These are phyloP conservation scores for Smithornis capensis DNA, from an alignment of 2,113 vertebrate genomes.

Conservation along the genomic window DNA sequence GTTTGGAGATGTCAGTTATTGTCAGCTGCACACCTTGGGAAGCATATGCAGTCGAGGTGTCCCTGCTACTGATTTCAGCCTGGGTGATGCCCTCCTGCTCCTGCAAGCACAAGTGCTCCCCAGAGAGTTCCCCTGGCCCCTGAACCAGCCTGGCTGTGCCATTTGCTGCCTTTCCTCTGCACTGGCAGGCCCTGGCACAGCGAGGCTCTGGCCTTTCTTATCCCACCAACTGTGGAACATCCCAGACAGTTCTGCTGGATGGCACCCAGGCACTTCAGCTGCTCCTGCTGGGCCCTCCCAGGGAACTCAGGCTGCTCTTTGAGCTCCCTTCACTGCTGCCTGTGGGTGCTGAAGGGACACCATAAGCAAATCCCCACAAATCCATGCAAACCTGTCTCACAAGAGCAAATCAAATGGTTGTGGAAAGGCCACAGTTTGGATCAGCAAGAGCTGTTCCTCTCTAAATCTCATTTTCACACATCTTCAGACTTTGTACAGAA, in stretches of 20 bases:
- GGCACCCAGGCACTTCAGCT: not conserved
- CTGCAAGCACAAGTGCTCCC: not conserved
- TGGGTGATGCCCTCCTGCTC: not conserved
- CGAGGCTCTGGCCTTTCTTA: not conserved
- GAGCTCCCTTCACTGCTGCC: not conserved
- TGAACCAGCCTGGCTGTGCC: not conserved
- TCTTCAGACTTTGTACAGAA: not conserved
- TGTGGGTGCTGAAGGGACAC: conserved; percentile 42
- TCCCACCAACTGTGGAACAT: not conserved
- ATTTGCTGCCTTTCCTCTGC: not conserved
- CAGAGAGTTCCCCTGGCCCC: not conserved
- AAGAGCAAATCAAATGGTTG: not conserved
- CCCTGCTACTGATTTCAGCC: not conserved
- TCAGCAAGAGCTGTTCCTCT: not conserved
- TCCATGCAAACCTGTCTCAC: not conserved
- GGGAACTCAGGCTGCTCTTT: not conserved
- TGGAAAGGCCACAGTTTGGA: not conserved
- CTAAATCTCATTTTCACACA: conserved; percentile 17
- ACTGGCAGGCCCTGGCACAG: not conserved
- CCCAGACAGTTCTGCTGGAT: not conserved
- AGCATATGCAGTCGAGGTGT: not conserved
- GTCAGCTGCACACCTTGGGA: not conserved
- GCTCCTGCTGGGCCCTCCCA: conserved; percentile 1
- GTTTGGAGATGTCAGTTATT: not conserved
- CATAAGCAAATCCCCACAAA: conserved; percentile 18